Base-by-base conservation (phyloP, 2,888 invertebrate genomes). In the Lucinisca nassula region DNA sequence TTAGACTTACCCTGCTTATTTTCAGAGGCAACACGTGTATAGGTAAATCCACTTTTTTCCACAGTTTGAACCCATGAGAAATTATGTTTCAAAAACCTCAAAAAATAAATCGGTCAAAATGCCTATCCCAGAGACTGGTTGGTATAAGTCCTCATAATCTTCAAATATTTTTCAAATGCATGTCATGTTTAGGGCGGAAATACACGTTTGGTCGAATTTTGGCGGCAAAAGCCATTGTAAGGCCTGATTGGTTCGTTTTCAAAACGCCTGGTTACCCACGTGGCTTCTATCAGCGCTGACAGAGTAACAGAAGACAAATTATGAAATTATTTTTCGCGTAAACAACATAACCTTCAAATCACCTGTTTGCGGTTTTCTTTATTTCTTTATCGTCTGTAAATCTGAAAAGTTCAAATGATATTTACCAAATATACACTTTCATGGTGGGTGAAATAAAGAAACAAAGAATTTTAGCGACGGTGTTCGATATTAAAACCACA, bases 291-390 rank as follows among this genome's bases (percentile, higher is more conserved):
- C n/a, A n/a, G n/a, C n/a, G n/a, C n/a, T n/a, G n/a, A n/a, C n/a
- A n/a, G n/a, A 14, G 40, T 40, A 40, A 40, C 40, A 40, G 40
- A n/a, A n/a, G n/a, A n/a, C 67, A 35, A 67, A 67, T 67, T 67
- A 67, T 35, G 67, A 67, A 35, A 67, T 67, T 12, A n/a, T n/a
- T 45, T 32, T 67, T 35, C 67, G 30, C 35, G 67, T 67, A 67
- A 67, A 67, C 67, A 67, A 21, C 67, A 67, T 67, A 67, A 67
- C 67, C 67, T 67, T 67, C 35, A 67, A 27, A 30, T 67, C 67
- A 67, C 67, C 67, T 67, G 67, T 21, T 67, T 67, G 67, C 35
- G 67, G 67, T 67, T 67, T 67, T 67, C 67, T 35, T 67, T 67
- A 14, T 67, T 27, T 67, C 67, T 67, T 67, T 67, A 67, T 67